These are phyloP conservation scores for Apodemia mormo DNA, from an alignment of 2,888 invertebrate species.

Conservation along the genomic window DNA sequence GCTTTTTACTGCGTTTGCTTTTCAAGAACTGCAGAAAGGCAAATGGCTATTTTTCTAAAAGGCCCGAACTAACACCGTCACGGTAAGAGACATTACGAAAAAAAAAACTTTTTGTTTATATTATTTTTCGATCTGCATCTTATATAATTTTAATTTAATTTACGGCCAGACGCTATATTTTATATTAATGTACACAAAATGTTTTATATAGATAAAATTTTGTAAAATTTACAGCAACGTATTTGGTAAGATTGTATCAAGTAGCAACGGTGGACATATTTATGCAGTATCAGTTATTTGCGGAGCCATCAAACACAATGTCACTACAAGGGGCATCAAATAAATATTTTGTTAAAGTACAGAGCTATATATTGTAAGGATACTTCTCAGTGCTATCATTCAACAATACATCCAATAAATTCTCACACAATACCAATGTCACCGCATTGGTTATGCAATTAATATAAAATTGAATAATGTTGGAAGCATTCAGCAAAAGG, in stretches of 20 bases:
- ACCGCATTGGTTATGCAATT: conserved; percentile 76
- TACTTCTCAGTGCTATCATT: conserved; percentile 46
- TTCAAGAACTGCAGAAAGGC: too few species aligned
- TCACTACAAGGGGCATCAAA: neutral
- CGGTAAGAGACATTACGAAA: too few species aligned
- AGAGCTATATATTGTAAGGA: neutral
- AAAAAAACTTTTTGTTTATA: too few species aligned
- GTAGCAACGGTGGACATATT: neutral
- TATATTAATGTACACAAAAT: too few species aligned
- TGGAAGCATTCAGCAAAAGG: neutral
- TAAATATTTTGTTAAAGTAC: neutral
- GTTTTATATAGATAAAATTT: too few species aligned
- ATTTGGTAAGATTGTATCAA: neutral
- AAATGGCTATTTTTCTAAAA: too few species aligned
- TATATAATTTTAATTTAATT: too few species aligned
- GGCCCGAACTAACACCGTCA: too few species aligned
- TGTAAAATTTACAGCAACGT: too few species aligned
- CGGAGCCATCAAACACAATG: neutral
- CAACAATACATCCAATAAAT: conserved; percentile 76
- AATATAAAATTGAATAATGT: conserved; percentile 49
- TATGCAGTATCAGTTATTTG: neutral
- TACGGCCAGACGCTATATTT: too few species aligned
- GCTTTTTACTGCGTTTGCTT: too few species aligned
- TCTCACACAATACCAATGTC: conserved; percentile 62
- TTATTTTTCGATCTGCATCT: too few species aligned